These are phyloP conservation scores for Cantharis lateralis DNA, from an alignment of 2,888 invertebrate species.

Conservation along the genomic window DNA sequence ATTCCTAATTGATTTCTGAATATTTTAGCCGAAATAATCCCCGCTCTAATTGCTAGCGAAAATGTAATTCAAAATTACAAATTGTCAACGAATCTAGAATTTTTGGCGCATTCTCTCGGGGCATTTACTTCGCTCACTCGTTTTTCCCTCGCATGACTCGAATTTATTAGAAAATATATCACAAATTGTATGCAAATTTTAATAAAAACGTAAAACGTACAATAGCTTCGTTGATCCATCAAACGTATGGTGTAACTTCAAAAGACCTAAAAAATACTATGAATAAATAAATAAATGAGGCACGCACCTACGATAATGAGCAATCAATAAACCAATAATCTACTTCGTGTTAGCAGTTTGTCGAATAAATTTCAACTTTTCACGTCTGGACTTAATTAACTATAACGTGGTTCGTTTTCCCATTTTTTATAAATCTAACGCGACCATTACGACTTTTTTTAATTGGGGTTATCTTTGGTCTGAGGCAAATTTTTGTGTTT, in stretches of 20 bases:
- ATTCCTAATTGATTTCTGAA: not conserved
- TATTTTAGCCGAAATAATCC: not conserved
- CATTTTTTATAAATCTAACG: not conserved
- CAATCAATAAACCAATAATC: conserved; percentile 23
- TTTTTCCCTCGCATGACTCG: not conserved
- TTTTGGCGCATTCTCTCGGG: not conserved
- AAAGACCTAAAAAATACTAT: conserved; percentile 5
- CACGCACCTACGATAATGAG: conserved; percentile 18
- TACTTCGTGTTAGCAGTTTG: conserved; percentile 9
- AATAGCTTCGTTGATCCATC: not conserved
- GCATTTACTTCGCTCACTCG: not conserved
- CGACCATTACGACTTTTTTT: not conserved
- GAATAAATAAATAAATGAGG: conserved; percentile 26
- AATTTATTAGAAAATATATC: not conserved
- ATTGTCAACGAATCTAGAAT: not conserved
- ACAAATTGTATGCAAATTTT: not conserved
- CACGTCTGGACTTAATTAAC: conserved; percentile 6
- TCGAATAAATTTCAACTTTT: conserved; percentile 23
- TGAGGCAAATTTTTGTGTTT: not conserved
- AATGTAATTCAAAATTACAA: not conserved
- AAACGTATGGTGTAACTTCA: not conserved
- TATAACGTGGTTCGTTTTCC: not conserved
- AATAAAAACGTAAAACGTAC: not conserved
- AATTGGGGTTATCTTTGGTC: not conserved
- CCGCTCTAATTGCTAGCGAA: not conserved